Conservation (phyloP, 2,888 invertebrate genomes). For the Caenorhabditis imperialis region DNA sequence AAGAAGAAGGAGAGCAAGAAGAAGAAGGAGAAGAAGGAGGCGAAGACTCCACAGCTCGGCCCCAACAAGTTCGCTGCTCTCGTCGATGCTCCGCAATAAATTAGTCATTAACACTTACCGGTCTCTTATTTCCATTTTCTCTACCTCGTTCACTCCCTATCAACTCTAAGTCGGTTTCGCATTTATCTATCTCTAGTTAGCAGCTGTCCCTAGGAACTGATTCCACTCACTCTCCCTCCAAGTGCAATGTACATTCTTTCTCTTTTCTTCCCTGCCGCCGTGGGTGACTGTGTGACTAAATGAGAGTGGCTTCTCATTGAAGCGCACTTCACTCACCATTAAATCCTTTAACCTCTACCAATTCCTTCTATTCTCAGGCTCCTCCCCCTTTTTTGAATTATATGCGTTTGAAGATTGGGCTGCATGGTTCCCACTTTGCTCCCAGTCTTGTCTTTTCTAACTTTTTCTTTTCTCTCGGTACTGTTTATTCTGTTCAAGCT, state of each 20-base stretch:
- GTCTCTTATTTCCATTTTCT: not conserved
- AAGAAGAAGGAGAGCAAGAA: constrained; percentile 36
- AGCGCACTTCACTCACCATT: not conserved
- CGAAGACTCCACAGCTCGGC: constrained; percentile 17
- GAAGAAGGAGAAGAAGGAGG: constrained; percentile 51
- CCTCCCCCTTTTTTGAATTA: not conserved
- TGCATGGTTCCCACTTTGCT: too few species aligned
- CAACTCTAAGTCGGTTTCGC: too few species aligned
- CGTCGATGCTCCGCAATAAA: constrained; percentile 8
- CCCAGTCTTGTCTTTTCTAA: too few species aligned
- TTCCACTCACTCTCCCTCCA: not conserved
- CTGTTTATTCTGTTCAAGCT: not conserved
- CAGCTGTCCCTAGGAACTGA: constrained; percentile 1
- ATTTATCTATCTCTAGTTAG: not conserved
- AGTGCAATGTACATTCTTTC: constrained; percentile 18
- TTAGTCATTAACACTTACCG: constrained; percentile 5
- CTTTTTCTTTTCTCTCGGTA: not conserved
- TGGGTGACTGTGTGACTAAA: too few species aligned
- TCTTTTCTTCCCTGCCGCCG: not conserved
- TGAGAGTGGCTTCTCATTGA: too few species aligned
- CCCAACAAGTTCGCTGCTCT: constrained; percentile 48
- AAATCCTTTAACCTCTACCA: not conserved
- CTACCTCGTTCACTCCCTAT: not conserved
- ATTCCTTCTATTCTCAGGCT: not conserved
- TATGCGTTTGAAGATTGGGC: too few species aligned